These are phyloP conservation scores for Ailuropoda melanoleuca DNA, from an alignment of 2,113 vertebrate species.

Conservation along the genomic window DNA sequence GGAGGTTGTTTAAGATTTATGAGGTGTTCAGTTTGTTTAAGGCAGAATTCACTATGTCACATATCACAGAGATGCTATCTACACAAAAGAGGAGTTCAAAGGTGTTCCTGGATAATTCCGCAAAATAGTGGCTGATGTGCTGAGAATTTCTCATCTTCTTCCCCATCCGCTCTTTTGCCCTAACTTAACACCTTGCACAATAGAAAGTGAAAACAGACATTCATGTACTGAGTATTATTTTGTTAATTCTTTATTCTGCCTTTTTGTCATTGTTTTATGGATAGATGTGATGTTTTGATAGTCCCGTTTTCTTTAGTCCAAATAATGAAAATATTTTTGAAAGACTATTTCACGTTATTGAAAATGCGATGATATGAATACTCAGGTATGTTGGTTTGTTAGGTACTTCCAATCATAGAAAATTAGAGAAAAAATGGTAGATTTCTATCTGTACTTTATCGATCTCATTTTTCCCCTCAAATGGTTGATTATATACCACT, in stretches of 20 bases:
- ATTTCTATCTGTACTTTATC: neutral
- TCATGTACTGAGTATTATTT: neutral
- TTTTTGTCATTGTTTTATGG: neutral
- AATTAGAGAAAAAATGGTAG: neutral
- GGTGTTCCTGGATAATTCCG: neutral
- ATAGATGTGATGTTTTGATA: neutral
- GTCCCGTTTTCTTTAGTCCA: neutral
- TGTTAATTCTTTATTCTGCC: neutral
- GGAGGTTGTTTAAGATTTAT: neutral
- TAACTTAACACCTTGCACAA: neutral
- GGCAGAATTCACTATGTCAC: neutral
- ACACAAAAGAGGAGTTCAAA: neutral
- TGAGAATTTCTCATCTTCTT: neutral
- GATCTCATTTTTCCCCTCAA: neutral
- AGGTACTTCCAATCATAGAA: neutral
- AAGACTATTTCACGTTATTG: neutral
- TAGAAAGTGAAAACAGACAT: neutral
- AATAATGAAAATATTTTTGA: neutral
- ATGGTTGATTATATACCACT: neutral
- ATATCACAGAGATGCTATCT: neutral
- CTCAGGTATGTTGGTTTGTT: neutral
- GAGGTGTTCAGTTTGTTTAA: neutral
- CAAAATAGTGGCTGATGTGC: neutral
- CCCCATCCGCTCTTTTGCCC: neutral
- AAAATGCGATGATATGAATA: neutral